Evolutionary conservation across 2,113 vertebrate species (phyloP).

Genomic region (Dasyornis broadbenti): DNA sequence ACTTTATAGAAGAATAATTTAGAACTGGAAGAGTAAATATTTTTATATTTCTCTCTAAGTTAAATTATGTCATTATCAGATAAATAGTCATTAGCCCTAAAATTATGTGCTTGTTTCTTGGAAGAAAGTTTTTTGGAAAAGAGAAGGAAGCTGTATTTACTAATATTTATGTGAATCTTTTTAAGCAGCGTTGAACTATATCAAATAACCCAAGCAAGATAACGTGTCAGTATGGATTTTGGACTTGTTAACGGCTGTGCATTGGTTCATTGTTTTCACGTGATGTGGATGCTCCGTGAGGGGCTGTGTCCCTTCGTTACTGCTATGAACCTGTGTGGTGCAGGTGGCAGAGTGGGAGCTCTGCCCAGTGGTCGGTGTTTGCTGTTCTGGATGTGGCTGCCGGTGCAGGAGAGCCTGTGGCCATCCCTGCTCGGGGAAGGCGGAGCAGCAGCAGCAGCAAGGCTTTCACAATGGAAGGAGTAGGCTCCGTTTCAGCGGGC

Average conservation of each 20-base stretch:
- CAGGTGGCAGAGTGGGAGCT: neutral
- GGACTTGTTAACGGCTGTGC: neutral
- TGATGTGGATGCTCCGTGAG: neutral
- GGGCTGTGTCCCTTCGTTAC: neutral
- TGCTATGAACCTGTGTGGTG: rapidly evolving
- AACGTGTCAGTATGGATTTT: neutral
- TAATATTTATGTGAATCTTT: neutral
- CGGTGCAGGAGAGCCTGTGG: too few relatives aligned
- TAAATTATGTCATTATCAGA: neutral
- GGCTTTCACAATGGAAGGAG: neutral
- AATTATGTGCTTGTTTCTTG: neutral
- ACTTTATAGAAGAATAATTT: neutral
- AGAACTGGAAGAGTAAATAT: neutral
- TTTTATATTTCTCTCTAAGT: neutral
- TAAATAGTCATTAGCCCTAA: neutral
- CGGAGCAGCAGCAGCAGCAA: too few relatives aligned
- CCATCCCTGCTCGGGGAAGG: neutral
- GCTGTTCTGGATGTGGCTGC: neutral
- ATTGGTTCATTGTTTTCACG: neutral
- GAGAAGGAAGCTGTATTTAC: neutral
- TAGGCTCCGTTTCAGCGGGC: neutral
- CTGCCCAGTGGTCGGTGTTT: neutral
- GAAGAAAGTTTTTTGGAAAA: neutral
- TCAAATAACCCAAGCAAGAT: neutral
- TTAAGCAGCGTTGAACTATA: neutral